Percentiles rank a stretch among this genome's conserved stretches.
These are phyloP conservation scores for Tragelaphus strepsiceros DNA, from an alignment of 2,113 vertebrate genomes.

Conservation along the genomic window DNA sequence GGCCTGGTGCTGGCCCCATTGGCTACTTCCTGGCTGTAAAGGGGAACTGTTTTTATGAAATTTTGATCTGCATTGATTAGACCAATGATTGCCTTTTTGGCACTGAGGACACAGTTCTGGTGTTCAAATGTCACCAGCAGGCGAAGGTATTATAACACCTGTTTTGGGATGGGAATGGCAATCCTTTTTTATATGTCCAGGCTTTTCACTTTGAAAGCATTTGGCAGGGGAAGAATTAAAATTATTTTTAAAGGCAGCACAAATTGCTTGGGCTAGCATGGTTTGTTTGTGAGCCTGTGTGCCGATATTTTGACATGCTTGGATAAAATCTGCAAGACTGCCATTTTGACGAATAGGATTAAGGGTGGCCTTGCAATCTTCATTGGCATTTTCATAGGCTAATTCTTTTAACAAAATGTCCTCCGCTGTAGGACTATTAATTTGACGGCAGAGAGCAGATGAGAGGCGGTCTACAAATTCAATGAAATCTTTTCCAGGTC, in stretches of 20 bases:
- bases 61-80: not conserved
- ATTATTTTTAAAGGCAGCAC: not conserved
- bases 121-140: not conserved
- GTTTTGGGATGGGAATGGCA: not conserved
- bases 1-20: not conserved
- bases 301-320: not conserved
- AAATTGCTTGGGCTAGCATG: not conserved
- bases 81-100: not conserved
- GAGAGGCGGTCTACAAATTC: not conserved
- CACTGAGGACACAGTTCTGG: not conserved
- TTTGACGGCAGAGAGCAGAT: rapidly evolving
- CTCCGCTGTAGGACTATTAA: not conserved
- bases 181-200: not conserved
- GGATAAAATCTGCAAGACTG: not conserved
- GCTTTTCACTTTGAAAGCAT: not conserved
- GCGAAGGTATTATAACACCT: not conserved
- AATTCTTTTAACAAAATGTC: not conserved
- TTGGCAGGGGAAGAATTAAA: not conserved
- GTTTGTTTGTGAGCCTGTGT: not conserved
- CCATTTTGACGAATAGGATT: not conserved
- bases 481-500: not conserved
- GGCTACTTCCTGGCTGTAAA: not conserved
- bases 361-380: not conserved
- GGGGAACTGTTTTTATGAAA: not conserved
- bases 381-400: not conserved